These are phyloP conservation scores for Anoplolepis gracilipes DNA, from an alignment of 1,140 invertebrate genomes.

Conservation along the genomic window DNA sequence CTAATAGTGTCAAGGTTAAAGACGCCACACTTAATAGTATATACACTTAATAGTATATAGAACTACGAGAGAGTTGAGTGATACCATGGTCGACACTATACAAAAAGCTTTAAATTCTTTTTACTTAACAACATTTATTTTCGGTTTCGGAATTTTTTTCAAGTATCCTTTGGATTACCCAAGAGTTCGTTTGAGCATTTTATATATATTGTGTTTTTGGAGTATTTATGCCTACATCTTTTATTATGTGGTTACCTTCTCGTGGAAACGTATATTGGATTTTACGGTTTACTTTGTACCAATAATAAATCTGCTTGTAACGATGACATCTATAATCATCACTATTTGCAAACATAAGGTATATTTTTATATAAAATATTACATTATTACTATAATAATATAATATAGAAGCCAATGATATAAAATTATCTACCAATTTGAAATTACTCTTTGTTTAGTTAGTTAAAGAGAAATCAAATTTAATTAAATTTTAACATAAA, in stretches of 20 bases:
- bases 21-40: no score
- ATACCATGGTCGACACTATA: conserved; percentile 28
- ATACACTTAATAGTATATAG: no score
- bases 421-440: no score
- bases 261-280: background rate
- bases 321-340: conserved; percentile 19
- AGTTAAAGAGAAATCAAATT: no score
- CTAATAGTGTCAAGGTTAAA: no score
- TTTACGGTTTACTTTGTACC: no score
- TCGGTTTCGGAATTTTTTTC: conserved; percentile 12
- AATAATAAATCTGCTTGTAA: background rate
- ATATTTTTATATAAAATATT: background rate
- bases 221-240: background rate
- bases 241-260: background rate
- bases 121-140: background rate
- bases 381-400: background rate
- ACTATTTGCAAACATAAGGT: background rate
- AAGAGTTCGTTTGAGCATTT: background rate
- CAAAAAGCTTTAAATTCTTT: conserved; percentile 10
- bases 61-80: background rate
- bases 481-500: no score
- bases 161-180: background rate
- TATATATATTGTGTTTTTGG: background rate
- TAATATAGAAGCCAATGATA: no score
- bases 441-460: no score